These are phyloP conservation scores for Athene cunicularia DNA, from an alignment of 2,113 vertebrate genomes.

Conservation along the genomic window DNA sequence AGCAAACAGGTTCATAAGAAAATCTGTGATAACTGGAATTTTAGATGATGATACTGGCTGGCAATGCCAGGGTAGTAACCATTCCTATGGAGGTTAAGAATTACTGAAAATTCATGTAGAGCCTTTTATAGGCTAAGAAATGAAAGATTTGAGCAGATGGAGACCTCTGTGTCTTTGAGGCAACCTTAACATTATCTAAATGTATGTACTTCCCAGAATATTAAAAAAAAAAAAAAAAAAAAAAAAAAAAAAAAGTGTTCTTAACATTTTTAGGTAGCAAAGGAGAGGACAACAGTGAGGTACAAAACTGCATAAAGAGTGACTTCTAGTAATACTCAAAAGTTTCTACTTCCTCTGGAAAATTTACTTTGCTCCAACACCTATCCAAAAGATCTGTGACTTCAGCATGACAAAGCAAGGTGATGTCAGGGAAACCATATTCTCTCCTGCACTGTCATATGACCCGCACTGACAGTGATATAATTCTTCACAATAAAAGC, in stretches of 20 bases:
- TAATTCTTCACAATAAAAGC: background rate
- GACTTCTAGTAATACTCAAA: background rate
- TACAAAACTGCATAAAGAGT: background rate
- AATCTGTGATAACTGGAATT: background rate
- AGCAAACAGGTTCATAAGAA: background rate
- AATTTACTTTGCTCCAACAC: background rate
- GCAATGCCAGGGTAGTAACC: background rate
- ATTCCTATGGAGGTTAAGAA: background rate
- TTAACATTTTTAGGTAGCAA: background rate
- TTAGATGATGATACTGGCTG: background rate
- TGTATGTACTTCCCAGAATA: background rate
- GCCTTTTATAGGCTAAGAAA: background rate
- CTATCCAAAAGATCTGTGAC: background rate
- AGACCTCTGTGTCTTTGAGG: background rate
- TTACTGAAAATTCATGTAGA: background rate
- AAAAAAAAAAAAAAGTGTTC: no score
- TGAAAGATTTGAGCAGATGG: slow-evolving; percentile 1
- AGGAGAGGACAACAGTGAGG: background rate
- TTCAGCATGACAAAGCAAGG: background rate
- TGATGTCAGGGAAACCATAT: background rate
- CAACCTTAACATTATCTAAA: slow-evolving; percentile 35
- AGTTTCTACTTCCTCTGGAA: background rate
- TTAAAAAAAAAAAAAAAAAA: no score
- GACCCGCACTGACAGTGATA: background rate
- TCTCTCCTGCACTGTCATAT: background rate